A percentile compares a stretch with the other conserved stretches of the same genome.
phyloP scores from a whole-genome alignment of 2,888 invertebrate genomes.

The Abscondita cerata region DNA sequence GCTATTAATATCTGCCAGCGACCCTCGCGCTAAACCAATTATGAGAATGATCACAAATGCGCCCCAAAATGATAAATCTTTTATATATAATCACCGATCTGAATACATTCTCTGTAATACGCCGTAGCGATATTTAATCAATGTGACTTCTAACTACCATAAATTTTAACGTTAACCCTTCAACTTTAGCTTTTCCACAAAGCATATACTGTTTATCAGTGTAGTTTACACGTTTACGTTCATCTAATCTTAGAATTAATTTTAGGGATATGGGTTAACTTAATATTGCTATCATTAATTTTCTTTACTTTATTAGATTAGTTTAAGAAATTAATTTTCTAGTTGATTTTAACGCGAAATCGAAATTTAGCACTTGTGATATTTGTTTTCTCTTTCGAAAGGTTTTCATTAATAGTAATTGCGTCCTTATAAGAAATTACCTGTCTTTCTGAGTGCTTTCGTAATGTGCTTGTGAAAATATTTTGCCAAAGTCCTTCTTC shows the following conservation, averaged over 20 bases:
- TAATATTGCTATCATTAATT: slow-evolving; percentile 10
- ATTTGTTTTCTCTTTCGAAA: slow-evolving; percentile 13
- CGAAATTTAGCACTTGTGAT: slow-evolving; percentile 3
- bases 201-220: background rate
- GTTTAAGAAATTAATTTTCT: slow-evolving; percentile 10
- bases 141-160: slow-evolving; percentile 42
- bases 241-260: slow-evolving; percentile 7
- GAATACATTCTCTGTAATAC: slow-evolving; percentile 46
- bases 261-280: slow-evolving; percentile 9
- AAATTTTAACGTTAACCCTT: slow-evolving; percentile 38
- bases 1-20: slow-evolving; percentile 52
- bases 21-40: slow-evolving; percentile 51
- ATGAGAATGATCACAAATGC: slow-evolving; percentile 51
- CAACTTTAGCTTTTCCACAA: slow-evolving; percentile 13
- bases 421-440: slow-evolving; percentile 27
- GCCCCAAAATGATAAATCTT: slow-evolving; percentile 52
- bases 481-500: slow-evolving; percentile 19
- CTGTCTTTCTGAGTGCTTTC: slow-evolving; percentile 24
- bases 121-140: slow-evolving; percentile 42
- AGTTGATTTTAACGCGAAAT: slow-evolving; percentile 7
- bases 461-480: slow-evolving; percentile 37
- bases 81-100: slow-evolving; percentile 49
- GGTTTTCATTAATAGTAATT: slow-evolving; percentile 29
- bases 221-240: slow-evolving; percentile 7
- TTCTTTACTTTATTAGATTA: slow-evolving; percentile 11